These are phyloP conservation scores for Gymnoscopelus braueri DNA, from an alignment of 2,797 vertebrate genomes.

Conservation along the genomic window DNA sequence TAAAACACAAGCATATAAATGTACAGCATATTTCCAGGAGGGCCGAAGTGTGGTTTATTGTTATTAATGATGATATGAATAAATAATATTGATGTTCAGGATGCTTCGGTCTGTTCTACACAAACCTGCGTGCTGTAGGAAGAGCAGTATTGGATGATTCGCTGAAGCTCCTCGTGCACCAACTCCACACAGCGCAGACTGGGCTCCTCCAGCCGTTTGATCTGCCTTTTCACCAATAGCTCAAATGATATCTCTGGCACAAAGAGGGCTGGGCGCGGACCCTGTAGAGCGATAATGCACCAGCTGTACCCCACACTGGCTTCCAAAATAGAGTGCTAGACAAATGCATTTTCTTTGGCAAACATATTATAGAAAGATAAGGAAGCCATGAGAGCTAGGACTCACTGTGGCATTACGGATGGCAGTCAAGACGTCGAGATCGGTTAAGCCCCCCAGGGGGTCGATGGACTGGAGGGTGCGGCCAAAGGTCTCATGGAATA, in stretches of 20 bases:
- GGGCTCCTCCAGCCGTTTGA: constrained; percentile 87
- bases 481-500: constrained; percentile 89
- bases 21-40: constrained; percentile 7
- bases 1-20: constrained; percentile 43
- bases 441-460: constrained; percentile 82
- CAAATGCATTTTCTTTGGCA: background rate
- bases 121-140: constrained; percentile 83
- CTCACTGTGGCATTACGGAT: constrained; percentile 84
- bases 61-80: constrained; percentile 13
- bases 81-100: background rate
- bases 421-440: constrained; percentile 85
- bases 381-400: background rate
- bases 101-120: constrained; percentile 4
- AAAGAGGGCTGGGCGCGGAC: constrained; percentile 85
- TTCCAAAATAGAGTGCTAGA: background rate
- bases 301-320: background rate
- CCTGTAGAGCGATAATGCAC: constrained; percentile 65
- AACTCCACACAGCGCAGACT: constrained; percentile 87
- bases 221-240: constrained; percentile 87
- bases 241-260: constrained; percentile 87
- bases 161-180: constrained; percentile 87
- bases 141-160: constrained; percentile 88
- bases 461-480: constrained; percentile 87
- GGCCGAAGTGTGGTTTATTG: background rate
- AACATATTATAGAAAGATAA: constrained; percentile 11